These are phyloP conservation scores for Drosophila sordidapex DNA, from an alignment of 2,888 invertebrate species.

Conservation along the genomic window DNA sequence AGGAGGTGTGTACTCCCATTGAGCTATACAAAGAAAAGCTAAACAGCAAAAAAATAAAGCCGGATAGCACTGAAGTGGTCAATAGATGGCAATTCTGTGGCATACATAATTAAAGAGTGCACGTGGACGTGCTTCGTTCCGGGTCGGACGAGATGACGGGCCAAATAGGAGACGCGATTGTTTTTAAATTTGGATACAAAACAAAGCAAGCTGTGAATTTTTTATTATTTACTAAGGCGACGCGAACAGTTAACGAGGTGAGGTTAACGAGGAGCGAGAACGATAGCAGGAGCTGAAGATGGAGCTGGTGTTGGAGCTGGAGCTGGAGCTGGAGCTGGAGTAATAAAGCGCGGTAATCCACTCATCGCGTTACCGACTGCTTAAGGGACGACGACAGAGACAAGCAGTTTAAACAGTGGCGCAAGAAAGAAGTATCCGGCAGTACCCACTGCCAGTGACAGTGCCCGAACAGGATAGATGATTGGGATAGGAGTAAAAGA, in stretches of 20 bases:
- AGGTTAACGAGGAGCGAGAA: conserved; percentile 6
- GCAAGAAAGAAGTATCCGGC: background rate
- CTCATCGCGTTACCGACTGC: conserved; percentile 57
- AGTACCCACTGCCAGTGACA: conserved; percentile 13
- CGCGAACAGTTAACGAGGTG: conserved; percentile 57
- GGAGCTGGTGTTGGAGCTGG: conserved; percentile 2
- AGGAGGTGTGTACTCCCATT: background rate
- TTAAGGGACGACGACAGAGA: conserved; percentile 53
- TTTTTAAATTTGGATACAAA: conserved; percentile 62
- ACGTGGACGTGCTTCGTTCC: conserved; percentile 27
- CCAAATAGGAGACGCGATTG: conserved; percentile 67
- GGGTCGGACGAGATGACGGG: conserved; percentile 32
- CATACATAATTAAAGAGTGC: conserved; percentile 34
- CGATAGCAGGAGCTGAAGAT: conserved; percentile 11
- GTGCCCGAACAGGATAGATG: conserved; percentile 6
- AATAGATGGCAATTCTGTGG: background rate
- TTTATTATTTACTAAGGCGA: conserved; percentile 55
- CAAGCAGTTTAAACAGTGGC: conserved; percentile 38
- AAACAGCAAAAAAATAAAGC: background rate
- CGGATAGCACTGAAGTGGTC: background rate
- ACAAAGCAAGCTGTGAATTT: conserved; percentile 65
- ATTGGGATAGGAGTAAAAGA: conserved; percentile 6
- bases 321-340: conserved; percentile 15
- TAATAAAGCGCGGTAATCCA: conserved; percentile 73
- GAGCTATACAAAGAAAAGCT: background rate